Evolutionary conservation across 2,888 invertebrate genomes (phyloP).

Genomic region (Mimas tiliae): DNA sequence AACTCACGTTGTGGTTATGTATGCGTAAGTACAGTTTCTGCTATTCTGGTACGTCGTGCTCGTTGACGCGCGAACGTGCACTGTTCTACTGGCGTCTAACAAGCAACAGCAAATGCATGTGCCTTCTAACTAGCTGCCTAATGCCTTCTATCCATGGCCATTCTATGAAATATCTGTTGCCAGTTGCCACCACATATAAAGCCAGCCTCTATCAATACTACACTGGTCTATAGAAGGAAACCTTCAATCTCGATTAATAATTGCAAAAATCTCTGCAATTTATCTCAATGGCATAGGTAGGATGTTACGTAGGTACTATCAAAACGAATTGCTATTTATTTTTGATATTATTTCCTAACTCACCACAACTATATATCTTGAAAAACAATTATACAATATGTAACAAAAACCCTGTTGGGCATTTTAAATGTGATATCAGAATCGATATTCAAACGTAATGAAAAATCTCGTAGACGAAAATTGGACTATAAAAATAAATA

Average conservation of each 20-base stretch:
- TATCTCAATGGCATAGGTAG: neutral
- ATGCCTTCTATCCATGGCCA: conserved; percentile 35
- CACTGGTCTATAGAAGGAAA: neutral
- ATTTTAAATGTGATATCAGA: too few relatives aligned
- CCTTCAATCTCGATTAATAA: neutral
- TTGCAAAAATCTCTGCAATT: neutral
- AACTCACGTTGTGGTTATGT: conserved; percentile 39
- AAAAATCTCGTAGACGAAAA: too few relatives aligned
- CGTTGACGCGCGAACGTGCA: conserved; percentile 42
- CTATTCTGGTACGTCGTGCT: conserved; percentile 38
- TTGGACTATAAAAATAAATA: too few relatives aligned
- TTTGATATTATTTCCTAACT: too few relatives aligned
- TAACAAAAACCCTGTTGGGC: too few relatives aligned
- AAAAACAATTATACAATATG: too few relatives aligned
- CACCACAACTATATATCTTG: too few relatives aligned
- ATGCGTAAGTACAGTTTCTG: conserved; percentile 32
- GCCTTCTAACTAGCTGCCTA: conserved; percentile 32
- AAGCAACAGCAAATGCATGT: conserved; percentile 31
- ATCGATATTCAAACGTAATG: too few relatives aligned
- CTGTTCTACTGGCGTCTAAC: conserved; percentile 39
- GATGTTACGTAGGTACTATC: too few relatives aligned
- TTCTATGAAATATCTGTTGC: conserved; percentile 46
- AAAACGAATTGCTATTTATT: too few relatives aligned
- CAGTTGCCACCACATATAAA: conserved; percentile 28
- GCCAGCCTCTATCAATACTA: neutral